Evolutionary conservation across 2,888 invertebrate genomes (phyloP), one percentile per base, ranked within the genome.

Genomic region (Rutpela maculata): DNA sequence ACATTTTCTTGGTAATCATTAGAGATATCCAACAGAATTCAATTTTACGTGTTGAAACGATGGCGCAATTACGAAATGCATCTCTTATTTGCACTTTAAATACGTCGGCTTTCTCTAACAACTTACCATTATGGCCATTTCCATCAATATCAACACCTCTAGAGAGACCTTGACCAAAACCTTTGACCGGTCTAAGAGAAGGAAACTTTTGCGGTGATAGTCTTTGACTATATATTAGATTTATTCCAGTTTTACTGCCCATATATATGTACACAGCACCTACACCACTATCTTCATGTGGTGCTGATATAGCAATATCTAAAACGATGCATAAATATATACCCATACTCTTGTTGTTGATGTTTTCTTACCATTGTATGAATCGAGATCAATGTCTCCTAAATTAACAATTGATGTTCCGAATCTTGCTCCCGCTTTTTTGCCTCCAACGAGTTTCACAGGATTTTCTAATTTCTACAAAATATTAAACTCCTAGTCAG

Each of bases 261-360:
- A 90, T 91, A 85, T 93, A 94, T 80, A 94, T 91, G 81, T 94
- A 95, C 0, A 95, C 92, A 0, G 91, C 92, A 1, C 94, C 94
- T 31, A 77, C 74, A 0, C 91, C 92, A 60, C 91, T 89, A 59
- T 92, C 90, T 85, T 94, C 94, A 89, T 92, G 93, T 0, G 94
- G 94, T 0, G 94, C 93, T 31, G 93, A 93, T 59, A 94, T 90
- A 0, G 93, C 93, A 55, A 94, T 87, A 88, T 94, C 94, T 94
- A 83, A 26, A 74, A 83, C 4, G n/a, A n/a, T 26, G 22, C 9
- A 26, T 15, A 60, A 17, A 63, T 17, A 63, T 18, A n/a, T 55
- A n/a, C 15, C 22, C 62, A 56, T 57, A 17, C 22, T 12, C 4
- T 5, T 15, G 11, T 35, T 56, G 17, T 15, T 57, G 12, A 43